phyloP scores from a whole-genome alignment of 2,113 vertebrate species.

The Xyrauchen texanus region DNA sequence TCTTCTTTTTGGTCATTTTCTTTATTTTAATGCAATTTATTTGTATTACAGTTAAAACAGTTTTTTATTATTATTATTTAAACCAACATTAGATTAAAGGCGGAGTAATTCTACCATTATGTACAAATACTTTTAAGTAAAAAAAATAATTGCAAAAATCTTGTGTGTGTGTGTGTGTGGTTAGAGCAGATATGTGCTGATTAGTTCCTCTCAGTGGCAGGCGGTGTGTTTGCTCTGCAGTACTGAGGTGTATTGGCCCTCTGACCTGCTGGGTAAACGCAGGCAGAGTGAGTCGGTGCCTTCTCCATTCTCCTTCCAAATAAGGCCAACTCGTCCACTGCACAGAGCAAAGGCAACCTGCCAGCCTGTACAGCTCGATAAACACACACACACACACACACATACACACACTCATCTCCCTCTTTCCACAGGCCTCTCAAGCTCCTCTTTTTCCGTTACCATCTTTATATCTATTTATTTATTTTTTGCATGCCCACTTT shows the following conservation, averaged over 20 bases:
- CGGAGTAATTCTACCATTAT: too few species aligned
- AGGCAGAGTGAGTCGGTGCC: constrained; percentile 55
- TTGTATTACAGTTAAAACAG: too few species aligned
- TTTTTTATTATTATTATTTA: too few species aligned
- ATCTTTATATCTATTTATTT: not conserved
- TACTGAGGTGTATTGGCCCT: constrained; percentile 58
- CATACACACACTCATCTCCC: not conserved
- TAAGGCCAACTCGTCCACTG: constrained; percentile 65
- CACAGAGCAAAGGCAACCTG: constrained; percentile 50
- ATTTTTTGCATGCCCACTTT: constrained; percentile 25
- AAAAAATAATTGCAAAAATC: too few species aligned
- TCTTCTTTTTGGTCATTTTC: too few species aligned
- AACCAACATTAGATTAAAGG: too few species aligned
- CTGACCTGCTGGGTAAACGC: constrained; percentile 71
- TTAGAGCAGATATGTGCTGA: constrained; percentile 37
- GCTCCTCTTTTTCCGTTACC: not conserved
- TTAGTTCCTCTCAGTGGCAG: constrained; percentile 61
- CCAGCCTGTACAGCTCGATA: constrained; percentile 47
- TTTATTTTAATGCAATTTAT: too few species aligned
- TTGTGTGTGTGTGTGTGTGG: constrained; percentile 7
- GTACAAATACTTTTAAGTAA: too few species aligned
- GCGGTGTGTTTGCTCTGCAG: constrained; percentile 68
- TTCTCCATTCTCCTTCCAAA: constrained; percentile 55
- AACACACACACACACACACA: constrained; percentile 26
- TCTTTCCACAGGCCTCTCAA: constrained; percentile 36